These are phyloP conservation scores for Arctopsyche grandis DNA, from an alignment of 1,140 invertebrate species.

Conservation along the genomic window DNA sequence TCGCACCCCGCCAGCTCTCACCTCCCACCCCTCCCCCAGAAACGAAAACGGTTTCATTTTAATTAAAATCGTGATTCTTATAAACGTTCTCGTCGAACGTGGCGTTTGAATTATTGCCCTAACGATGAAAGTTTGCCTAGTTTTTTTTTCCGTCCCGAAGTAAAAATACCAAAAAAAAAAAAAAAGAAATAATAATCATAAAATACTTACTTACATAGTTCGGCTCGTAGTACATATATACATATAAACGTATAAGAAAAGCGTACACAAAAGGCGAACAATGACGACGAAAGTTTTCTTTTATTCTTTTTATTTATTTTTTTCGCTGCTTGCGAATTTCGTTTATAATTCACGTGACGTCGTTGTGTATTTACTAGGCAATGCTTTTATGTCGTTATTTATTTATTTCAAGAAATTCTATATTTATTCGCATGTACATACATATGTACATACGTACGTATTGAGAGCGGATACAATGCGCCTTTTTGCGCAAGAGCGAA, in stretches of 20 bases:
- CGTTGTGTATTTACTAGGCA: background rate
- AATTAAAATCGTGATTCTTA: slow-evolving; percentile 29
- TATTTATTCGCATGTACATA: background rate
- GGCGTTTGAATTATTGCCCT: background rate
- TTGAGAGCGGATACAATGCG: no score
- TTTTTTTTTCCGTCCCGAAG: background rate
- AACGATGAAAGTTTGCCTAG: background rate
- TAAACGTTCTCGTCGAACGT: background rate
- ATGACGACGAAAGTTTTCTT: no score
- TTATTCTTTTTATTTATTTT: no score
- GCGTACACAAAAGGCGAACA: no score
- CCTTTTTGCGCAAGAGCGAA: no score
- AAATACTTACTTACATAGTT: no score
- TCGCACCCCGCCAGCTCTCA: no score
- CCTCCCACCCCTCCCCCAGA: background rate
- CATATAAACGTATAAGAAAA: no score
- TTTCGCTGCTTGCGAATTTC: background rate
- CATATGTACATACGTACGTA: background rate
- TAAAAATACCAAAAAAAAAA: background rate
- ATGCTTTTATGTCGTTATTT: background rate
- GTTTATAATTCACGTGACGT: background rate
- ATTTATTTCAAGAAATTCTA: no score
- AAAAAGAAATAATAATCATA: no score
- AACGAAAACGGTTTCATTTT: slow-evolving; percentile 10
- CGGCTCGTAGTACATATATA: no score